Base-by-base conservation (phyloP, 2,797 vertebrate species). In the Sternarchorhynchus goeldii region DNA sequence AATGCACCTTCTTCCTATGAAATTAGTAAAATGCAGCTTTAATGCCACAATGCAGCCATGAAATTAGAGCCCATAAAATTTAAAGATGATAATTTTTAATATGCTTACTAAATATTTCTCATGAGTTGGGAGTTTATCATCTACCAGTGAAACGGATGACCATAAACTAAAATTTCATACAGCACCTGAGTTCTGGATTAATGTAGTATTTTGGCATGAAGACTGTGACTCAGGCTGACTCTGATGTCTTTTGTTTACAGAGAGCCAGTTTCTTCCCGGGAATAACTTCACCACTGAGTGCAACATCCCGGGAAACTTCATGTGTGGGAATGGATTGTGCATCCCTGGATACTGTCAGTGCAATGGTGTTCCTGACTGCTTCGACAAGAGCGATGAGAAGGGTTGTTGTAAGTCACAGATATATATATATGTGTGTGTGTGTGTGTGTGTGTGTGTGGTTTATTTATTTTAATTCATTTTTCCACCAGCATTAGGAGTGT, bases 271-370 rank as follows among this genome's bases (percentile, higher is more conserved):
- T 87, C 91, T 97, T 82, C 96, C 95, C 6, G 95, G 95, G 86
- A 98, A 96, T 88, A 98, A 98, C 91, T 94, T 95, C 89, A 98
- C 96, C 85, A 96, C 94, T 0, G 96, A 97, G 88, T 98, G 97
- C 87, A 98, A 98, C 93, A 96, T 96, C 88, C 96, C 97, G 0
- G 97, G 97, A 84, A 98, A 94, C 89, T 98, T 99, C 91, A 97
- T 96, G 95, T 99, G 97, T 79, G 93, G 95, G 59, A 94, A 98
- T 0, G 97, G 97, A 25, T 93, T 93, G 85, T 99, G 97, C 57
- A 95, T 98, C 85, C 96, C 96, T 0, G 96, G 96, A 1, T 91
- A 91, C 62, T 97, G 95, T 96, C 96, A 98, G 89, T 99, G 97
- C 18, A 95, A 99, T 0, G 95, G 96, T 77, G 88, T 94, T 74